phyloP scores from a whole-genome alignment of 2,113 vertebrate species.

The Diadophis punctatus region DNA sequence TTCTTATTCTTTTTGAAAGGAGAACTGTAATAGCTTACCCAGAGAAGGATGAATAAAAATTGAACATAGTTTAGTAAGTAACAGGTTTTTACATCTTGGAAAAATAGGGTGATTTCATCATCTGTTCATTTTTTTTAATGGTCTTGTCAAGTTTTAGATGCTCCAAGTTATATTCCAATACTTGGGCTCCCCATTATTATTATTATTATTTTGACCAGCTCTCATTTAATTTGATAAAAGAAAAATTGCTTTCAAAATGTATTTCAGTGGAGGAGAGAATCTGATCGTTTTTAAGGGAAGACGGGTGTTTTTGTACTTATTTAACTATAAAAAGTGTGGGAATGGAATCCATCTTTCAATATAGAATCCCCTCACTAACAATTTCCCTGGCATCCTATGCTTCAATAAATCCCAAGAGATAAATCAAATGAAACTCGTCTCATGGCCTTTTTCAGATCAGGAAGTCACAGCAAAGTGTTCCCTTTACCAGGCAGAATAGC shows the following conservation, averaged over 20 bases:
- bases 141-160: neutral
- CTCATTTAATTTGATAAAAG: neutral
- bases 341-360: neutral
- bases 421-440: neutral
- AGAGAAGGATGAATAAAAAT: neutral
- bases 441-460: neutral
- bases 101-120: neutral
- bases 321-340: neutral
- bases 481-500: neutral
- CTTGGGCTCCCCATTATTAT: neutral
- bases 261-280: neutral
- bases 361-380: neutral
- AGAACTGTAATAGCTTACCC: slow-evolving; percentile 8
- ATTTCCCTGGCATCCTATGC: neutral
- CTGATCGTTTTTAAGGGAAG: neutral
- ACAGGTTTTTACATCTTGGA: neutral
- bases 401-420: neutral
- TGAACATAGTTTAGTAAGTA: neutral
- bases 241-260: neutral
- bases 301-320: neutral
- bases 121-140: neutral
- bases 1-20: neutral
- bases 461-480: neutral
- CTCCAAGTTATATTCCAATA: neutral
- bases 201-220: neutral